These are phyloP conservation scores for Leptoteleia sp. DNA, from an alignment of 1,140 invertebrate genomes.

Conservation along the genomic window DNA sequence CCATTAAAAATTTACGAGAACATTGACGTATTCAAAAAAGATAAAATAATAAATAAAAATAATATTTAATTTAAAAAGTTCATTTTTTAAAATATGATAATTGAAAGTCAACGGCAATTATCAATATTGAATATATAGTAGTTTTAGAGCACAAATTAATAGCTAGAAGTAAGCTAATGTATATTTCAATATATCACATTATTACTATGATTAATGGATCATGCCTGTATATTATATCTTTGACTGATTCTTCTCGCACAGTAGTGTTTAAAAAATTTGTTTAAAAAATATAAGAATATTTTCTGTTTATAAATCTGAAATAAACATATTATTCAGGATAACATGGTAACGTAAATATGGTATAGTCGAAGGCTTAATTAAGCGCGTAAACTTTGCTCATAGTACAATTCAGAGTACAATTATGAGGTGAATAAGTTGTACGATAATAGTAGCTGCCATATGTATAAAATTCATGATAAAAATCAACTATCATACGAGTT, in stretches of 20 bases:
- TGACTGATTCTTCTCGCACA: background rate
- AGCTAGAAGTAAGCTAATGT: too few relatives aligned
- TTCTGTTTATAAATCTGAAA: background rate
- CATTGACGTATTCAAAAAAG: too few relatives aligned
- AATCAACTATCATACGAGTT: conserved; percentile 80
- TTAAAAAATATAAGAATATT: background rate
- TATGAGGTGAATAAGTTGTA: conserved; percentile 9
- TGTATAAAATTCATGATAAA: background rate
- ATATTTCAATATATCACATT: too few relatives aligned
- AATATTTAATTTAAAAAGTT: too few relatives aligned
- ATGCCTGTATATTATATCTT: too few relatives aligned
- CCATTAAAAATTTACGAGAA: too few relatives aligned
- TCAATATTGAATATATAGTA: too few relatives aligned
- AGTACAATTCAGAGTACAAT: conserved; percentile 9
- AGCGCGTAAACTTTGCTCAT: conserved; percentile 1
- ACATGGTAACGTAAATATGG: conserved; percentile 4
- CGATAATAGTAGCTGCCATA: conserved; percentile 26
- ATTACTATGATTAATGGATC: too few relatives aligned
- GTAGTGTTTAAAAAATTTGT: background rate
- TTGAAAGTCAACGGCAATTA: too few relatives aligned
- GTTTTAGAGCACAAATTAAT: too few relatives aligned
- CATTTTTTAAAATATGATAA: too few relatives aligned
- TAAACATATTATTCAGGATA: background rate
- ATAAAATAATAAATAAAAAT: too few relatives aligned
- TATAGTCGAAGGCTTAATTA: conserved; percentile 19